Percentiles rank a stretch among this genome's conserved stretches.
phyloP scores from a whole-genome alignment of 2,797 vertebrate species.

The Poecilia gillii region DNA sequence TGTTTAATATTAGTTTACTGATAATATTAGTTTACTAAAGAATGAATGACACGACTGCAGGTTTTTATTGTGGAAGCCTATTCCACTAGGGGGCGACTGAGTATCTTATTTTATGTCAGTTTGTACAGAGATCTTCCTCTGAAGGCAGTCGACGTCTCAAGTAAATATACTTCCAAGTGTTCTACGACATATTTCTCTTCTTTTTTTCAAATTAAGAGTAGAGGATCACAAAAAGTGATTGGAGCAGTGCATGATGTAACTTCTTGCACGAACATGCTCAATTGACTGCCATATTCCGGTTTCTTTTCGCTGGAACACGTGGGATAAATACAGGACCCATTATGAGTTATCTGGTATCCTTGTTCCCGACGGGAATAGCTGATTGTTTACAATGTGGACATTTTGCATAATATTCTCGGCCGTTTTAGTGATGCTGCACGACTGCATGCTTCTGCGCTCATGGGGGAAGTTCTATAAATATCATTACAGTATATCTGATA shows the following conservation, averaged over 20 bases:
- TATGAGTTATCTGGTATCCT: neutral
- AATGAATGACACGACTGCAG: slow-evolving; percentile 14
- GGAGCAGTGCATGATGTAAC: neutral
- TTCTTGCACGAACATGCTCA: too few species aligned
- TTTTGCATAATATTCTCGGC: slow-evolving; percentile 56
- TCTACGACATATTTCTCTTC: neutral
- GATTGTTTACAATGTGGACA: neutral
- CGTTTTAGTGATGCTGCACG: slow-evolving; percentile 1
- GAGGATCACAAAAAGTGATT: neutral
- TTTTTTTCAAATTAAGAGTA: too few species aligned
- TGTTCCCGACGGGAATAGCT: slow-evolving; percentile 35
- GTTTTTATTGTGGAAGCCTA: slow-evolving; percentile 9
- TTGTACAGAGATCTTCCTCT: neutral
- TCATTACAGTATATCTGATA: slow-evolving; percentile 17
- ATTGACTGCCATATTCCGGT: neutral
- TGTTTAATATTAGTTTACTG: too few species aligned
- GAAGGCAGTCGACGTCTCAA: neutral
- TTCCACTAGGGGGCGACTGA: slow-evolving; percentile 74
- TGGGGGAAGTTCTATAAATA: slow-evolving; percentile 29
- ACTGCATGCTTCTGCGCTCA: slow-evolving; percentile 35
- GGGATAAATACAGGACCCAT: neutral
- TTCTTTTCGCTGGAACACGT: slow-evolving; percentile 1
- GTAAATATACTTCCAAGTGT: neutral
- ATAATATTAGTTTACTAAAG: neutral
- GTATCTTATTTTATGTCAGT: slow-evolving; percentile 43